These are phyloP conservation scores for Loriculus beryllinus DNA, from an alignment of 2,797 vertebrate genomes.

Conservation along the genomic window DNA sequence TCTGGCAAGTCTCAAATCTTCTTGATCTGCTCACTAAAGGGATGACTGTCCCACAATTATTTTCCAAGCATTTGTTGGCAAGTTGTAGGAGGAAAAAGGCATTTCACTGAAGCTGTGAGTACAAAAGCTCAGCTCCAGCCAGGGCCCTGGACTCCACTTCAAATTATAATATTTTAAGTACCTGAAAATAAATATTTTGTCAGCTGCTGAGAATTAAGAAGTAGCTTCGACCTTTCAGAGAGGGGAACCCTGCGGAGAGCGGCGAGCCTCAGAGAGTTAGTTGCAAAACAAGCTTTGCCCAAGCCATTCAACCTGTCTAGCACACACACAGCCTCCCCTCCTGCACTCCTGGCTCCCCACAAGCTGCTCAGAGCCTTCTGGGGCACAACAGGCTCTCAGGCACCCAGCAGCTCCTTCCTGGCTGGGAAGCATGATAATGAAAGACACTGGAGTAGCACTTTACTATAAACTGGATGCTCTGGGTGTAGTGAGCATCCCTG, in stretches of 20 bases:
- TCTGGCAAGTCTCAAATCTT: constrained; percentile 63
- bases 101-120: constrained; percentile 56
- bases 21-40: constrained; percentile 64
- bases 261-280: constrained; percentile 40
- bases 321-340: neutral
- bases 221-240: constrained; percentile 60
- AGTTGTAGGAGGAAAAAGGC: constrained; percentile 57
- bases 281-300: constrained; percentile 50
- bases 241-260: constrained; percentile 45
- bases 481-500: neutral
- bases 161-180: constrained; percentile 71
- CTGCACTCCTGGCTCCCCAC: neutral
- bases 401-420: neutral
- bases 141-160: constrained; percentile 58
- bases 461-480: neutral
- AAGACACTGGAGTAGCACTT: neutral
- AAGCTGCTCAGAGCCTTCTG: neutral
- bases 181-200: constrained; percentile 72
- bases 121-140: constrained; percentile 61
- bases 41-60: constrained; percentile 60
- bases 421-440: neutral
- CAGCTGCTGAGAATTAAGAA: constrained; percentile 68
- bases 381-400: accelerated
- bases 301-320: constrained; percentile 39
- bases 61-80: constrained; percentile 57